Conservation (phyloP, 2,113 vertebrate genomes). For the Anthoscopus minutus region DNA sequence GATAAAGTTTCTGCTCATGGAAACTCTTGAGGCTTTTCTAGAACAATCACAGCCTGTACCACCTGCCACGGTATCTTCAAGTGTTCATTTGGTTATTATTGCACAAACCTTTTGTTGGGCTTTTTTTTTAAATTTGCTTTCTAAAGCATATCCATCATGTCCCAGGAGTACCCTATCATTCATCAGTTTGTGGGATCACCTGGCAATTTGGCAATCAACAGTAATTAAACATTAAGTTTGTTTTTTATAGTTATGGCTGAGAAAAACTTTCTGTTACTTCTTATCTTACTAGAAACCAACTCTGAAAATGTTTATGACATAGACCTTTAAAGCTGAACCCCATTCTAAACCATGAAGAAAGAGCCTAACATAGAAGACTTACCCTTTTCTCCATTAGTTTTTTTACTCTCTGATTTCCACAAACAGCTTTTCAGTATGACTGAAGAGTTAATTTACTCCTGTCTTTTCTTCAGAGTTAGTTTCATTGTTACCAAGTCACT, state of each 20-base stretch:
- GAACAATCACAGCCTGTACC: background rate
- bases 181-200: background rate
- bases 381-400: background rate
- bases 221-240: background rate
- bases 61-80: background rate
- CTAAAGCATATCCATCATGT: background rate
- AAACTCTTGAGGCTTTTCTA: background rate
- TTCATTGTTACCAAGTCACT: background rate
- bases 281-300: background rate
- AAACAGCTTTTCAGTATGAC: background rate
- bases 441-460: background rate
- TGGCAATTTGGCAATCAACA: background rate
- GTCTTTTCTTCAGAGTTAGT: background rate
- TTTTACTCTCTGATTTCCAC: background rate
- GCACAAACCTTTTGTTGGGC: background rate
- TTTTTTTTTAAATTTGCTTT: background rate
- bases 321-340: background rate
- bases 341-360: background rate
- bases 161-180: background rate
- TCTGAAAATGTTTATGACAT: background rate
- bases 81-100: background rate
- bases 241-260: background rate
- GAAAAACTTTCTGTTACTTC: background rate
- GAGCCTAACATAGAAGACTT: background rate
- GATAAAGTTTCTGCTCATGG: background rate